A percentile compares a stretch with the other conserved stretches of the same genome.
Conservation (phyloP, 2,113 vertebrate species). For the Sprattus sprattus region DNA sequence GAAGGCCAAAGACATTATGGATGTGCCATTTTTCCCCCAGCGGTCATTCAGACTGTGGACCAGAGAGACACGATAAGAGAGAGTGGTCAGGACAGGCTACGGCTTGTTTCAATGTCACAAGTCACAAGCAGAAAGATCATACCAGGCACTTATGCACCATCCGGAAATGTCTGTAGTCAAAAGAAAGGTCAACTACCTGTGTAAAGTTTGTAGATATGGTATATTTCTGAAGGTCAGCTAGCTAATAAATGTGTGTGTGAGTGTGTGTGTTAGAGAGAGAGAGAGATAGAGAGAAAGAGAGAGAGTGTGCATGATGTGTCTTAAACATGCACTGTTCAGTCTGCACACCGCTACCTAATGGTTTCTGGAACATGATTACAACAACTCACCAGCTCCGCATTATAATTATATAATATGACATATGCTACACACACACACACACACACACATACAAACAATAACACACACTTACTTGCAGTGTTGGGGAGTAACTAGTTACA, state of each 20-base stretch:
- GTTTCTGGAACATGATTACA: not conserved
- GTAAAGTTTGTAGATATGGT: not conserved
- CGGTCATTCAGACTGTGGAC: not conserved
- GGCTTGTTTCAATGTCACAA: not conserved
- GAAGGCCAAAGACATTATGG: too few species aligned
- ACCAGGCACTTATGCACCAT: not conserved
- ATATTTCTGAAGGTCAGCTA: slow-evolving; percentile 13
- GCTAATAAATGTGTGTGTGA: not conserved
- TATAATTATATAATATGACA: slow-evolving; percentile 9
- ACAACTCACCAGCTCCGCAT: slow-evolving; percentile 17
- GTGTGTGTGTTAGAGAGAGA: not conserved
- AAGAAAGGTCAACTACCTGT: not conserved
- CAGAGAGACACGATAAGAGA: not conserved
- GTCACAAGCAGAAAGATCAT: not conserved
- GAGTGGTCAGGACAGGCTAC: not conserved
- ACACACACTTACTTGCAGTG: too few species aligned
- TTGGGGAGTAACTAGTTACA: too few species aligned
- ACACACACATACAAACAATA: not conserved
- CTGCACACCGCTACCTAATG: not conserved
- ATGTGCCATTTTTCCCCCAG: not conserved
- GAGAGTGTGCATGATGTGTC: not conserved
- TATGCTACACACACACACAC: not conserved
- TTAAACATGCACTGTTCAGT: slow-evolving; percentile 26
- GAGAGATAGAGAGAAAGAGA: not conserved
- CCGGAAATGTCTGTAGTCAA: not conserved